These are phyloP conservation scores for Drosophila parabipectinata DNA, from an alignment of 1,140 invertebrate species.

Conservation along the genomic window DNA sequence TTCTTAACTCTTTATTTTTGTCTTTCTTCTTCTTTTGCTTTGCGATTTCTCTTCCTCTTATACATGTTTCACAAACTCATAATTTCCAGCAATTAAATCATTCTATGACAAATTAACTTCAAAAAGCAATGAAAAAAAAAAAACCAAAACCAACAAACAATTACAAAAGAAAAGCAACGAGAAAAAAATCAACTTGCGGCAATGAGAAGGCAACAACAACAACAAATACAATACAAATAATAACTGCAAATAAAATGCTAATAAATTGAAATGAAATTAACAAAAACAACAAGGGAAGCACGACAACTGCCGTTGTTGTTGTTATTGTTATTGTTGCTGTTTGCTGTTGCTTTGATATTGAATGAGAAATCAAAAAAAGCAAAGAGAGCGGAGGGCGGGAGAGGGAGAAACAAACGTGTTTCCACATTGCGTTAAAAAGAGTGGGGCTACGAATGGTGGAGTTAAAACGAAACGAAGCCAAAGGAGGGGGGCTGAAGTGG, in stretches of 20 bases:
- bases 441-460: background rate
- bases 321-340: constrained; percentile 29
- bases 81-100: constrained; percentile 70
- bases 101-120: constrained; percentile 67
- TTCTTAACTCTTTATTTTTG: constrained; percentile 12
- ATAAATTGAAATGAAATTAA: constrained; percentile 70
- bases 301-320: constrained; percentile 46
- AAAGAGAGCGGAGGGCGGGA: constrained; percentile 3
- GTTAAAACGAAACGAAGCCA: too few relatives aligned
- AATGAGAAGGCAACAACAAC: constrained; percentile 49
- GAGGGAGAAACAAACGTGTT: constrained; percentile 49
- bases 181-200: constrained; percentile 50
- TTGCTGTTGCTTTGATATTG: constrained; percentile 33
- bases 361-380: constrained; percentile 9
- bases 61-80: constrained; percentile 56
- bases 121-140: constrained; percentile 42
- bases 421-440: background rate
- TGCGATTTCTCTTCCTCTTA: constrained; percentile 11
- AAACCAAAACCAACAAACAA: constrained; percentile 20
- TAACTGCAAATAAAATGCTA: constrained; percentile 54
- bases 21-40: background rate
- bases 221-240: background rate
- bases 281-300: constrained; percentile 57
- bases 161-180: constrained; percentile 11
- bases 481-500: constrained; percentile 4